Percentiles rank a stretch among this genome's conserved stretches.
Evolutionary conservation across 64 coral and sea anemone genomes (phyloP).

Genomic region (Cladopsammia gracilis): DNA sequence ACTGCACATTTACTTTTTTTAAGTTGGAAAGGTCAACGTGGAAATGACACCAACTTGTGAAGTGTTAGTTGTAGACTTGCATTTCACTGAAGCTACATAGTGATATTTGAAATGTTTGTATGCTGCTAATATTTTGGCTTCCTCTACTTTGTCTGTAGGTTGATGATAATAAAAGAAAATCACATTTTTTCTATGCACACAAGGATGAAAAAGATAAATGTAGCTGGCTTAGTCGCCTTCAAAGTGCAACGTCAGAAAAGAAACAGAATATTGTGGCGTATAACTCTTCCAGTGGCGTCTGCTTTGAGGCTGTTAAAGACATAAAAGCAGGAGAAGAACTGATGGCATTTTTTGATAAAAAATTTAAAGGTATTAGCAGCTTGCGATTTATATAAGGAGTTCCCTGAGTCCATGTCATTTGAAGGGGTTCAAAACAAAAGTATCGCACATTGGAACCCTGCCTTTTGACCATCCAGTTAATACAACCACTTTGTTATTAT

Average conservation of each 20-base stretch:
- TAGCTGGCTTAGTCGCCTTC: constrained; percentile 73
- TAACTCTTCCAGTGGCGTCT: constrained; percentile 63
- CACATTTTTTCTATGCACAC: constrained; percentile 77
- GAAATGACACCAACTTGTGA: too few species aligned
- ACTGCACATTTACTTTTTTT: too few species aligned
- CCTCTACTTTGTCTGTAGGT: constrained; percentile 33
- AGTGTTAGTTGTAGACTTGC: too few species aligned
- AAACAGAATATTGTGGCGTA: constrained; percentile 83
- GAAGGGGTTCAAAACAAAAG: too few species aligned
- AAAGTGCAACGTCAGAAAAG: constrained; percentile 56
- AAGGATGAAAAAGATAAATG: constrained; percentile 77
- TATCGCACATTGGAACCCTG: too few species aligned
- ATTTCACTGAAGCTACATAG: too few species aligned
- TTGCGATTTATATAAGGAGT: too few species aligned
- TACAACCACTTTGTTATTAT: too few species aligned
- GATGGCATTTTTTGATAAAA: constrained; percentile 76
- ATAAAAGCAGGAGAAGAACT: constrained; percentile 81
- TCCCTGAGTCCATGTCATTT: too few species aligned
- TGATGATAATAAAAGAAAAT: constrained; percentile 33
- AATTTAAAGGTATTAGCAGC: constrained; percentile 45
- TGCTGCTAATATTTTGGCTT: not conserved
- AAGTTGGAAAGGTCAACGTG: too few species aligned
- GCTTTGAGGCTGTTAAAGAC: constrained; percentile 79
- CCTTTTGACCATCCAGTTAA: too few species aligned
- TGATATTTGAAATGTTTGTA: not conserved